Evolutionary conservation across 2,113 vertebrate species (phyloP), one percentile per base, ranked within the genome.

Genomic region (Anguilla rostrata): DNA sequence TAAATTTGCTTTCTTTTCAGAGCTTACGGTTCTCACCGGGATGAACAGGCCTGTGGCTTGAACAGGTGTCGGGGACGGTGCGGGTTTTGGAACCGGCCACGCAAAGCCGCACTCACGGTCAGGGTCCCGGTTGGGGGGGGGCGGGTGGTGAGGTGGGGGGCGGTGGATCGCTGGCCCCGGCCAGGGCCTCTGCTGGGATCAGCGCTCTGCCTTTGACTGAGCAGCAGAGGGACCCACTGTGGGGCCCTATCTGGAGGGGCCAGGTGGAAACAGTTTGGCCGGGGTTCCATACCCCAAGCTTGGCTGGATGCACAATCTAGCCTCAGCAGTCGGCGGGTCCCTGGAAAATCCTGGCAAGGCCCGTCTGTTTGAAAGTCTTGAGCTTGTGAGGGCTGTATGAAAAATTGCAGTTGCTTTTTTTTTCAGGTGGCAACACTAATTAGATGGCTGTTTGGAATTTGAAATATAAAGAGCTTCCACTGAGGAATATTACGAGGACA

Each of bases 41-140:
- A 11, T 12, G 75, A 49, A 39, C 43, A 4, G 29, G 39, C 75
- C 20, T 39, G 43, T 34, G 5, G 75, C 49, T 85, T 46, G 46
- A 79, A 46, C 71, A 79, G 84, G 84, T 80, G 75, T 85, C 34
- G 41, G 22, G 20, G 46, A 22, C 75, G 8, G 26, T 80, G 84
- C 49, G 40, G 49, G 46, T 46, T 57, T 78, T 46, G 84, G 29
- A 80, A 40, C 49, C 1, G 49, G 84, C 84, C 84, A 39, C 34
- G 41, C 34, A 56, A 78, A 49, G n/a, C 71, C 46, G 2, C 46
- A n/a, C 26, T 78, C n/a, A 29, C 11, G n/a, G 63, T 9, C 84
- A 39, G 43, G 43, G 46, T 85, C 29, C 6, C n/a, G 18, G 60
- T 5, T n/a, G 18, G 63, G 41, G 41, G 6, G 41, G 20, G 63